Conservation (phyloP, 2,888 invertebrate species). For the Brenthis hecate region DNA sequence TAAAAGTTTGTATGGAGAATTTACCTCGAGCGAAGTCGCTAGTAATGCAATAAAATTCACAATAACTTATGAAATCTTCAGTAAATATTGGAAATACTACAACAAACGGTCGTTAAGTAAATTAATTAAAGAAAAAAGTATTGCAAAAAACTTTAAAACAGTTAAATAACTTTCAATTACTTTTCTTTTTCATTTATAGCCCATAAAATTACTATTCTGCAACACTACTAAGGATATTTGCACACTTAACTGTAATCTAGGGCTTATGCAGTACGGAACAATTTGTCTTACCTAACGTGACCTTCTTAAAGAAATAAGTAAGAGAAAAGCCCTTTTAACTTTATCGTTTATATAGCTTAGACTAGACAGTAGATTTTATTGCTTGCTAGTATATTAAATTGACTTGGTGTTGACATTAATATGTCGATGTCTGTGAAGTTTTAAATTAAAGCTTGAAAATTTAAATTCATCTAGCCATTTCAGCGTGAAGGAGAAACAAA, state of each 20-base stretch:
- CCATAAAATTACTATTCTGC: background rate
- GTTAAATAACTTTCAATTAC: too few relatives aligned
- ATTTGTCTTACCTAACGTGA: constrained; percentile 34
- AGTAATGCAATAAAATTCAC: too few relatives aligned
- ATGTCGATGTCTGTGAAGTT: background rate
- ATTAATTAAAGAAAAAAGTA: too few relatives aligned
- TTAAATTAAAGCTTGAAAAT: background rate
- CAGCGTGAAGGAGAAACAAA: too few relatives aligned
- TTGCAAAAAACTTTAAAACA: too few relatives aligned
- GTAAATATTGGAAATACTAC: too few relatives aligned
- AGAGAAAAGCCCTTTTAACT: constrained; percentile 27
- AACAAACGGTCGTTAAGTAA: too few relatives aligned
- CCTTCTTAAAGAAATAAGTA: constrained; percentile 28
- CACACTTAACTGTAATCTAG: background rate
- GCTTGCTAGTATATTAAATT: constrained; percentile 17
- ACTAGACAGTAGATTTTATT: constrained; percentile 23
- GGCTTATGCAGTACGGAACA: constrained; percentile 19
- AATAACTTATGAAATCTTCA: too few relatives aligned
- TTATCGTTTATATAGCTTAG: constrained; percentile 34
- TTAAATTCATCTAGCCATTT: background rate
- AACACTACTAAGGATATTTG: background rate
- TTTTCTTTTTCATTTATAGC: background rate
- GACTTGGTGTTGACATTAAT: background rate
- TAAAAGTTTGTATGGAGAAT: too few relatives aligned
- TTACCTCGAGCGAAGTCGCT: too few relatives aligned